Percentiles rank a stretch among this genome's conserved stretches.
Evolutionary conservation across 2,888 invertebrate species (phyloP).

Genomic region (Synergus gifuensis): DNA sequence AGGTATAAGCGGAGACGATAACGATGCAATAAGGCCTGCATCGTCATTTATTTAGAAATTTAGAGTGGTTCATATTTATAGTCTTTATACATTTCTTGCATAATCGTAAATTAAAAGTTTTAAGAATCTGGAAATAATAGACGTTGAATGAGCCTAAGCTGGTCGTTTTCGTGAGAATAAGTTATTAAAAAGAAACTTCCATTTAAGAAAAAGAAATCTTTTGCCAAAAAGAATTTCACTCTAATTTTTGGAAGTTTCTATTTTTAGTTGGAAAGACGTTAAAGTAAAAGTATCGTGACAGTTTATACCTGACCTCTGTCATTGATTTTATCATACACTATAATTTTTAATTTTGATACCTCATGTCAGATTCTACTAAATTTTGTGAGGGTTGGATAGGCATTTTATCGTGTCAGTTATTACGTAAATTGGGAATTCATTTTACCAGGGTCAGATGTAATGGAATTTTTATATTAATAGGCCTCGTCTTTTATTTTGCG

Average conservation of each 20-base stretch:
- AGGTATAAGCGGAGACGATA: slow-evolving; percentile 35
- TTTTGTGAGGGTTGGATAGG: not conserved
- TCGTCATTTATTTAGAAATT: slow-evolving; percentile 21
- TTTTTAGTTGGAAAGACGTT: not conserved
- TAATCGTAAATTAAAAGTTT: slow-evolving; percentile 10
- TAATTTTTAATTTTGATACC: not conserved
- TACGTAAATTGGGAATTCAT: not conserved
- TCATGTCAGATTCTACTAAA: not conserved
- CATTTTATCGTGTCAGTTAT: not conserved
- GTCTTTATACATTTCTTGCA: not conserved
- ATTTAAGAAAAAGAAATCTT: no score
- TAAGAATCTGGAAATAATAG: no score
- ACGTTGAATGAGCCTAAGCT: no score
- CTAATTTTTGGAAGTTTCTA: not conserved
- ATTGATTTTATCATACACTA: not conserved
- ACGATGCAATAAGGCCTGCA: slow-evolving; percentile 35
- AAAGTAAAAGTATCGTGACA: not conserved
- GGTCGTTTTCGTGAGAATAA: no score
- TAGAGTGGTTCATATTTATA: slow-evolving; percentile 8
- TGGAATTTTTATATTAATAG: not conserved
- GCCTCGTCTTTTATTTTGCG: not conserved
- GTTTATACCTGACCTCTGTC: not conserved
- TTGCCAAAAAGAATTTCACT: not conserved
- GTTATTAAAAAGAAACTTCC: no score
- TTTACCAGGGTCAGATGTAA: not conserved